A percentile compares a stretch with the other conserved stretches of the same genome.
Conservation (phyloP, 2,797 vertebrate species). For the Triplophysa yarkandensis region DNA sequence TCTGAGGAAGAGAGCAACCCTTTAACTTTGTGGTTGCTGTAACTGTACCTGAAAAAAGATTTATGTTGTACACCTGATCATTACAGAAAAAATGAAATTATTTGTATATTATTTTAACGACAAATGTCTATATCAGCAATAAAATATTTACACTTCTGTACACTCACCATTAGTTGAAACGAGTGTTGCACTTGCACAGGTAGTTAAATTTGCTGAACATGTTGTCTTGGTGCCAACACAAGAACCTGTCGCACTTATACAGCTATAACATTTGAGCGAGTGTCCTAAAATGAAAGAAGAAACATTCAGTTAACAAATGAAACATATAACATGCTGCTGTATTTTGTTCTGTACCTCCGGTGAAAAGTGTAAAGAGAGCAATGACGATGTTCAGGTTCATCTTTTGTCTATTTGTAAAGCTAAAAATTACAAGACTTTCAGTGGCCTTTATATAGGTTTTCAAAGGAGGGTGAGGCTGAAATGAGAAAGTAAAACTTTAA, state of each 20-base stretch:
- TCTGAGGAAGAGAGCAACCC: background rate
- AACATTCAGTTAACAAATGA: background rate
- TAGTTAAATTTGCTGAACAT: fast-evolving
- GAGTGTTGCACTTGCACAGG: background rate
- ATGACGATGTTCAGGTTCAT: conserved; percentile 13
- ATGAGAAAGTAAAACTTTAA: too few species aligned
- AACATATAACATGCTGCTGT: background rate
- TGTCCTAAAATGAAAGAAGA: background rate
- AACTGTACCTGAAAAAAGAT: background rate
- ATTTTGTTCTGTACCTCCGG: background rate
- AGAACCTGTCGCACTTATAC: background rate
- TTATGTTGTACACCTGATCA: background rate
- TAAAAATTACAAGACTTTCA: too few species aligned
- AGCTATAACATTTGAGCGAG: background rate
- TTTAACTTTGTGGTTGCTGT: background rate
- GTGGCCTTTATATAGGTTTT: too few species aligned
- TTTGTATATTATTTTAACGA: too few species aligned
- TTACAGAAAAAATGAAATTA: too few species aligned
- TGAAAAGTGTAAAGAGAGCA: background rate
- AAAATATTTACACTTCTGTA: too few species aligned
- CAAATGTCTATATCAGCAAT: too few species aligned
- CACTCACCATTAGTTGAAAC: background rate
- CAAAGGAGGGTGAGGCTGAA: too few species aligned
- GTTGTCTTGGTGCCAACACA: background rate
- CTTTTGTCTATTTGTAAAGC: too few species aligned